Conservation (phyloP, 2,888 invertebrate genomes). For the Rutpela maculata region DNA sequence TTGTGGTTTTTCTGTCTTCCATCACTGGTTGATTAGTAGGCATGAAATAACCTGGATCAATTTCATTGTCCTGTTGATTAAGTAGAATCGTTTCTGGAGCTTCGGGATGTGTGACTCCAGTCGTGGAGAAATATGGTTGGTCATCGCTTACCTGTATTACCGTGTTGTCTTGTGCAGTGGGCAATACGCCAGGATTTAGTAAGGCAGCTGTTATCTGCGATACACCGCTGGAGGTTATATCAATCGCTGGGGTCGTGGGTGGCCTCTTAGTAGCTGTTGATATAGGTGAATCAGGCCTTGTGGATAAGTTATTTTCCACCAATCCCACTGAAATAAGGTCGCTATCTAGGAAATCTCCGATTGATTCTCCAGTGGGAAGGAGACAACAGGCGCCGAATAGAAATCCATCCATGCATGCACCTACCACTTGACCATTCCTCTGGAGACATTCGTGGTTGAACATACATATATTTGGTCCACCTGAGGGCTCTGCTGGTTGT, state of each 20-base stretch:
- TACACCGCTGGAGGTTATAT: constrained; percentile 77
- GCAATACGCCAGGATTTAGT: constrained; percentile 69
- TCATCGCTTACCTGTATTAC: constrained; percentile 67
- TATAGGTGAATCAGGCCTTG: constrained; percentile 41
- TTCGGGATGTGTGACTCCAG: constrained; percentile 70
- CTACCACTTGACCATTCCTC: constrained; percentile 88
- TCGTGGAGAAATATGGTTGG: constrained; percentile 64
- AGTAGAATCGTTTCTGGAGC: constrained; percentile 80
- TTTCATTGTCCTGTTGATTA: constrained; percentile 76
- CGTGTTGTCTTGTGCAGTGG: constrained; percentile 70
- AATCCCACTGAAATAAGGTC: constrained; percentile 46
- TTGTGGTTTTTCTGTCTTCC: constrained; percentile 67
- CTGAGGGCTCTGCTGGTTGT: constrained; percentile 74
- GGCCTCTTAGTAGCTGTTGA: constrained; percentile 62
- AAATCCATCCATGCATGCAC: constrained; percentile 94
- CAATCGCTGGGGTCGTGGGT: constrained; percentile 65
- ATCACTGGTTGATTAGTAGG: constrained; percentile 54
- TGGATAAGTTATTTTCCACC: constrained; percentile 54
- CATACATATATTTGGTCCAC: constrained; percentile 90
- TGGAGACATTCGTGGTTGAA: constrained; percentile 93
- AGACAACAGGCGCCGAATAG: constrained; percentile 95
- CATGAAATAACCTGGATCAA: constrained; percentile 68
- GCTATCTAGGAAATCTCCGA: constrained; percentile 56
- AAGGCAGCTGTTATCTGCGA: constrained; percentile 77
- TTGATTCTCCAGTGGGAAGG: constrained; percentile 75